Conservation (phyloP, 2,797 vertebrate species). For the Poeciliopsis gracilis region DNA sequence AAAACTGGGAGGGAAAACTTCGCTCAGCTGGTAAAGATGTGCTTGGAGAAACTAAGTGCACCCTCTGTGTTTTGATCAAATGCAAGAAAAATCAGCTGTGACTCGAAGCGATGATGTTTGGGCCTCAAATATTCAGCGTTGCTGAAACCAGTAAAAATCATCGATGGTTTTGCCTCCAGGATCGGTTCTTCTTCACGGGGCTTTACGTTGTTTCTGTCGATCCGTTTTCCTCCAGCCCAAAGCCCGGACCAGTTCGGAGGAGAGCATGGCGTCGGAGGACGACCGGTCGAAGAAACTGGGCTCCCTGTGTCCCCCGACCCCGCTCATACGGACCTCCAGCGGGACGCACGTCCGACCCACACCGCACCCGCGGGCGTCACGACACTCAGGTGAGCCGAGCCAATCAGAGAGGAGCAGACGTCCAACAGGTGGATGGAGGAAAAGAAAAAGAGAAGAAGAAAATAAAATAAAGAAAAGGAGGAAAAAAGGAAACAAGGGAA, state of each 20-base stretch:
- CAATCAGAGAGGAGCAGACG: background rate
- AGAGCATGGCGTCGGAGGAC: constrained; percentile 75
- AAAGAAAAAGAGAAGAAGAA: no score
- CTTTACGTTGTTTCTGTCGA: background rate
- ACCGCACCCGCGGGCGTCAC: constrained; percentile 48
- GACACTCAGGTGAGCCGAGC: constrained; percentile 81
- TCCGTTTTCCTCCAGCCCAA: constrained; percentile 80
- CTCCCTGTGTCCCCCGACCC: constrained; percentile 43
- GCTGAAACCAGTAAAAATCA: background rate
- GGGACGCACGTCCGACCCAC: constrained; percentile 75
- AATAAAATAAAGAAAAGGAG: no score
- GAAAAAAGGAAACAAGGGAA: no score
- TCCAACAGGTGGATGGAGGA: no score
- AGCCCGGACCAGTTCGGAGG: constrained; percentile 83
- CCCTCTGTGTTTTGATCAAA: no score
- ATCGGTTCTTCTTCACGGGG: background rate
- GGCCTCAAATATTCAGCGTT: no score
- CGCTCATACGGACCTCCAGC: constrained; percentile 84
- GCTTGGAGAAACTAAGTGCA: no score
- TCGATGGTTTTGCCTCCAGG: background rate
- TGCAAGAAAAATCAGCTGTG: no score
- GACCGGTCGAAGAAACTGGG: constrained; percentile 58
- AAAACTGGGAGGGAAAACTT: no score
- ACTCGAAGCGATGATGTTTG: no score
- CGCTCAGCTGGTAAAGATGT: no score